Percentiles rank a stretch among this genome's conserved stretches.
Conservation (phyloP, 2,888 invertebrate species). For the Euzetes globulus region DNA sequence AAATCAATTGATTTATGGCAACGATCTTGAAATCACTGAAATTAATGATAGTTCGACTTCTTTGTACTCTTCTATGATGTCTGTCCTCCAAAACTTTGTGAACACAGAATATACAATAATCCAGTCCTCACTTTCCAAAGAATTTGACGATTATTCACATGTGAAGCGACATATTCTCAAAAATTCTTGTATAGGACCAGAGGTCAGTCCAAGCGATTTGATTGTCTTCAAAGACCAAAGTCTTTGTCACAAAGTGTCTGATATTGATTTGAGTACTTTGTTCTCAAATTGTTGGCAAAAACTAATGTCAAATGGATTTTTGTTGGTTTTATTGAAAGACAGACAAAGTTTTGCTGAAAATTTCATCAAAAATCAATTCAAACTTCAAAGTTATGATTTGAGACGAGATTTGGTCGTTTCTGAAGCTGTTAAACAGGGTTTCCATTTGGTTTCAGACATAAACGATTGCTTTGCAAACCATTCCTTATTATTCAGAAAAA, state of each 20-base stretch:
- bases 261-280: conserved; percentile 34
- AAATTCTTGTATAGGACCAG: conserved; percentile 11
- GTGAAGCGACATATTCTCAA: too few species aligned
- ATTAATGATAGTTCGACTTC: too few species aligned
- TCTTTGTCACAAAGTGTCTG: neutral
- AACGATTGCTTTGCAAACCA: conserved; percentile 54
- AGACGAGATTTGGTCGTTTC: conserved; percentile 59
- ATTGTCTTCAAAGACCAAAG: conserved; percentile 29
- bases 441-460: conserved; percentile 50
- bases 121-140: too few species aligned
- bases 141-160: too few species aligned
- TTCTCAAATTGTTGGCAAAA: conserved; percentile 49
- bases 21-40: too few species aligned
- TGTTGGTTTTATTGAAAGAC: conserved; percentile 51
- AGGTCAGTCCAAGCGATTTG: conserved; percentile 9
- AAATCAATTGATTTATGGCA: too few species aligned
- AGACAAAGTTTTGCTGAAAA: conserved; percentile 39
- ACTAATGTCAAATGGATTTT: conserved; percentile 61
- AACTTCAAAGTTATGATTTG: conserved; percentile 26
- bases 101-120: too few species aligned
- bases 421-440: conserved; percentile 28
- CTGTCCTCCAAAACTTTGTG: too few species aligned
- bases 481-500: conserved; percentile 60
- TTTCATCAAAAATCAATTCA: conserved; percentile 39
- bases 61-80: too few species aligned